phyloP scores from a whole-genome alignment of 2,113 vertebrate genomes.

The Calyptommatus sinebrachiatus region DNA sequence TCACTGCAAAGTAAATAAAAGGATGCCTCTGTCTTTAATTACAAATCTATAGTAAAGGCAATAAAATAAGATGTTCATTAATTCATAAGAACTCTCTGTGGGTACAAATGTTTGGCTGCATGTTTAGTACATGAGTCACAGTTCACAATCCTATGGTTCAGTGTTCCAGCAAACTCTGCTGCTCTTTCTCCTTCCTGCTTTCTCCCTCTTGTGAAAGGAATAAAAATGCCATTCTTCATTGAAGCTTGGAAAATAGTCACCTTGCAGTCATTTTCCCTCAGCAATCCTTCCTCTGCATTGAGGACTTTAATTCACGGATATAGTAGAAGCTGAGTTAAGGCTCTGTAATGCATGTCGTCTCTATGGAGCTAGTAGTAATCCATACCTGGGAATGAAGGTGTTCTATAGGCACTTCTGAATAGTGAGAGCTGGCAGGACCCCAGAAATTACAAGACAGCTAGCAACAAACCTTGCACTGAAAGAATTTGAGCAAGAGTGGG shows the following conservation, averaged over 20 bases:
- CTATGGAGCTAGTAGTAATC: too few species aligned
- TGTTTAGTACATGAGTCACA: constrained; percentile 57
- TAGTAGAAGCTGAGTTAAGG: neutral
- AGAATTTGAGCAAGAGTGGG: too few species aligned
- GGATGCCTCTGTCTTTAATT: constrained; percentile 48
- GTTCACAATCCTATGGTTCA: constrained; percentile 54
- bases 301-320: neutral
- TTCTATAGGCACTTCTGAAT: too few species aligned
- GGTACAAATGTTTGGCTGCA: constrained; percentile 58
- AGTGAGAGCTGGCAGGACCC: too few species aligned
- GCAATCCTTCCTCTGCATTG: neutral
- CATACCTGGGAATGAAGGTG: too few species aligned
- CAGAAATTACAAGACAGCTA: too few species aligned
- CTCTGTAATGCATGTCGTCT: too few species aligned
- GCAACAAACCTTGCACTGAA: too few species aligned
- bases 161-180: constrained; percentile 45
- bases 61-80: constrained; percentile 66
- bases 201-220: constrained; percentile 25
- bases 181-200: constrained; percentile 38
- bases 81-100: constrained; percentile 57
- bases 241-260: neutral
- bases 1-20: constrained; percentile 46
- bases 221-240: neutral
- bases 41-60: constrained; percentile 48
- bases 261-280: neutral